Evolutionary conservation across 2,113 vertebrate species (phyloP).

Genomic region (Dipodomys ordii): DNA sequence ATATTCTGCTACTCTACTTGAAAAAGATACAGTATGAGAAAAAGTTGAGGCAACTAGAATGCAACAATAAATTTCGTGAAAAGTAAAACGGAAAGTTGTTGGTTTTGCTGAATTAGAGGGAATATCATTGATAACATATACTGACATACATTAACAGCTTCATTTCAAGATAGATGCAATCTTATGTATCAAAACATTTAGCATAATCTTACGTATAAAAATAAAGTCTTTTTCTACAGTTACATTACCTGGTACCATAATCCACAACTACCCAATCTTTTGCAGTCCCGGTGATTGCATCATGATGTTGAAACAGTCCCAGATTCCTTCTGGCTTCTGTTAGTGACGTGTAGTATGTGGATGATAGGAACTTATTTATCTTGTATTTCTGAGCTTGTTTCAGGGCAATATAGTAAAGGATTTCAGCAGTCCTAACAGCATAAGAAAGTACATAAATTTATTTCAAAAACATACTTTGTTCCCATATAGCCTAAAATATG

Average conservation of each 20-base stretch:
- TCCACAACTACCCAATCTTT: constrained; percentile 95
- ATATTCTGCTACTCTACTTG: not conserved
- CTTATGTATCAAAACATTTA: too few relatives aligned
- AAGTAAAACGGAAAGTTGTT: not conserved
- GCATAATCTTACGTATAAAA: not conserved
- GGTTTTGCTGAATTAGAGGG: not conserved
- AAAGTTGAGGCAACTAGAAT: not conserved
- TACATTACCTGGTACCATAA: constrained; percentile 93
- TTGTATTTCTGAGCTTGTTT: constrained; percentile 88
- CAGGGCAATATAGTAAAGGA: constrained; percentile 92
- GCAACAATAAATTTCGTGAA: not conserved
- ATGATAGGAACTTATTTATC: constrained; percentile 88
- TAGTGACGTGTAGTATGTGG: constrained; percentile 87
- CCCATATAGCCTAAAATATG: constrained; percentile 38
- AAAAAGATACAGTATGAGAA: not conserved
- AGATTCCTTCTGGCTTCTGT: constrained; percentile 91
- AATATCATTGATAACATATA: not conserved
- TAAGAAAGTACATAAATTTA: constrained; percentile 72
- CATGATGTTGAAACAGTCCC: constrained; percentile 96
- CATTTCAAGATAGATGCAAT: constrained; percentile 33
- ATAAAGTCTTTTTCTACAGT: constrained; percentile 38
- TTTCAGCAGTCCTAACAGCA: constrained; percentile 92
- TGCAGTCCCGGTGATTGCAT: constrained; percentile 94
- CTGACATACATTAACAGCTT: not conserved
- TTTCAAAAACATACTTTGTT: constrained; percentile 34